phyloP scores from a whole-genome alignment of 1,140 invertebrate species.

The Ceratina australensis region DNA sequence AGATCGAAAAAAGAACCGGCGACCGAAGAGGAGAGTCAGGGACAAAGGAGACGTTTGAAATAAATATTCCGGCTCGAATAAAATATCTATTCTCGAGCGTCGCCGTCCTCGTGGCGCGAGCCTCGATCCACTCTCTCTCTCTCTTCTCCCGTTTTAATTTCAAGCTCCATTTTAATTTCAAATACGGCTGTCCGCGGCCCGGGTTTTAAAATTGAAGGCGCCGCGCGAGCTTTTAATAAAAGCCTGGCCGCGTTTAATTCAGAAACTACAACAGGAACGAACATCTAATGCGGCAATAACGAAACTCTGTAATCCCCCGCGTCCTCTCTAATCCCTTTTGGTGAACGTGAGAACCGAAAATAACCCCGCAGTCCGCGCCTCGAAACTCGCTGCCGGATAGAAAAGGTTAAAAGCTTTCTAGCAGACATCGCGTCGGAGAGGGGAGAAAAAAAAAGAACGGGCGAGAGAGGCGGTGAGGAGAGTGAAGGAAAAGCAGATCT shows the following conservation, averaged over 20 bases:
- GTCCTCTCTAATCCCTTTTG: constrained; percentile 37
- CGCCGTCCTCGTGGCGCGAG: background rate
- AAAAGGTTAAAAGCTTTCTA: constrained; percentile 40
- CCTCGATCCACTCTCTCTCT: background rate
- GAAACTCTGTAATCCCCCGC: constrained; percentile 48
- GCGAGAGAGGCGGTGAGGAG: background rate
- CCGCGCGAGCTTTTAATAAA: constrained; percentile 40
- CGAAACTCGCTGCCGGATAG: constrained; percentile 20
- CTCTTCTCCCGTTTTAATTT: constrained; percentile 23
- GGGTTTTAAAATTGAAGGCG: constrained; percentile 20
- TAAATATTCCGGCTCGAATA: constrained; percentile 34
- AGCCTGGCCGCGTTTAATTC: constrained; percentile 37
- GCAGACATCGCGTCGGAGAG: background rate
- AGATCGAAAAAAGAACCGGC: too few relatives aligned
- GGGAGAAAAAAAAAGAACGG: background rate
- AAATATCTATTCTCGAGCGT: constrained; percentile 14
- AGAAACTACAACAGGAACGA: constrained; percentile 36
- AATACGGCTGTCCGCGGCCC: constrained; percentile 6
- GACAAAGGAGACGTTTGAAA: constrained; percentile 3
- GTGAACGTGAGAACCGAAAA: constrained; percentile 48
- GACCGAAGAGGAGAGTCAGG: background rate
- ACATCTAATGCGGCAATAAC: constrained; percentile 48
- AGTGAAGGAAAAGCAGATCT: constrained; percentile 1
- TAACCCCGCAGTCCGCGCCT: constrained; percentile 26
- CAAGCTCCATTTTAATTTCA: constrained; percentile 43